Percentiles rank a stretch among this genome's conserved stretches.
Conservation (phyloP, 2,113 vertebrate species). For the Chionodraco myersi region DNA sequence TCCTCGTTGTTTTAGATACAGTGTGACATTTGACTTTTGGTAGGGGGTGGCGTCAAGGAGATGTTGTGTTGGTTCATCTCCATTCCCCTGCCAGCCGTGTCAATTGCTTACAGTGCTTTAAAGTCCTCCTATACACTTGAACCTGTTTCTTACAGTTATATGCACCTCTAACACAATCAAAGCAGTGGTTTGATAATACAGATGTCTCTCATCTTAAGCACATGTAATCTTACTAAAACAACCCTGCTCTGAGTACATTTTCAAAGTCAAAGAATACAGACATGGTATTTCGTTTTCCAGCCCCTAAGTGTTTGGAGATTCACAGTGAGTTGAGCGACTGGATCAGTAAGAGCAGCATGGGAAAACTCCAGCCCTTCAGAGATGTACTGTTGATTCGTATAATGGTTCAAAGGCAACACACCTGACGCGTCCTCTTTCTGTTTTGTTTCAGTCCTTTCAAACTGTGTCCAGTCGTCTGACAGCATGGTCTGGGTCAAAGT, state of each 20-base stretch:
- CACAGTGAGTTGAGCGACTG: constrained; percentile 77
- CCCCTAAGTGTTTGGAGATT: constrained; percentile 61
- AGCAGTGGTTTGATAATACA: constrained; percentile 30
- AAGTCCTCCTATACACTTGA: constrained; percentile 9
- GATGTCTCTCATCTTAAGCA: constrained; percentile 32
- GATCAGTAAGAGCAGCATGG: constrained; percentile 77
- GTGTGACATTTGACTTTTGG: constrained; percentile 17
- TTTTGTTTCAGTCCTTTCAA: constrained; percentile 43
- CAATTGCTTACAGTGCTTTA: constrained; percentile 36
- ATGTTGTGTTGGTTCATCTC: constrained; percentile 16
- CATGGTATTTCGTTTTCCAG: constrained; percentile 55
- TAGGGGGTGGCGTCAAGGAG: constrained; percentile 25
- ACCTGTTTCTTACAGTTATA: constrained; percentile 19
- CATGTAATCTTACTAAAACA: constrained; percentile 43
- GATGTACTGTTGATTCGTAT: constrained; percentile 55
- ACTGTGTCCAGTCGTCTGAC: constrained; percentile 26
- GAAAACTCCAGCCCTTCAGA: constrained; percentile 82
- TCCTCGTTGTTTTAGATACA: constrained; percentile 4
- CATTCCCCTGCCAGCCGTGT: constrained; percentile 5
- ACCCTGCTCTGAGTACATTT: constrained; percentile 46
- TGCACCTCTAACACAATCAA: constrained; percentile 39
- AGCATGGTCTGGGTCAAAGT: constrained; percentile 44
- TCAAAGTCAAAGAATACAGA: constrained; percentile 56
- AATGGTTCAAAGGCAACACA: constrained; percentile 75
- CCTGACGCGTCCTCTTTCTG: constrained; percentile 40